Percentiles rank a stretch among this genome's conserved stretches.
These are phyloP conservation scores for Microctenopoma lineatum DNA, from an alignment of 2,797 vertebrate genomes.

Conservation along the genomic window DNA sequence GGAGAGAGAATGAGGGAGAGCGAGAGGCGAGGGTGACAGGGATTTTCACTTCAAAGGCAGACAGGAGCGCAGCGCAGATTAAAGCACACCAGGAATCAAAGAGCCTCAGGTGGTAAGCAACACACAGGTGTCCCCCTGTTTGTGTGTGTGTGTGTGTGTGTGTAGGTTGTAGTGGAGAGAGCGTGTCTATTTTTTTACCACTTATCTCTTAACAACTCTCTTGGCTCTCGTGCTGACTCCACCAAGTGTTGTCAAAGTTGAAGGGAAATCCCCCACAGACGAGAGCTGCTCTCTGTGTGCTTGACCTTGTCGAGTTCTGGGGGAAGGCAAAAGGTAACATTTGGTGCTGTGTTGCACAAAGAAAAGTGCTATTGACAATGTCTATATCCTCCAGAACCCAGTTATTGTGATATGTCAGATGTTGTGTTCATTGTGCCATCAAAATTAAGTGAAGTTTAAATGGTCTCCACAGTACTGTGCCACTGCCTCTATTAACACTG, in stretches of 20 bases:
- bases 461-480: too few relatives aligned
- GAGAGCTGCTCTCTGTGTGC: conserved; percentile 5
- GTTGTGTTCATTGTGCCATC: too few relatives aligned
- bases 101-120: conserved; percentile 74
- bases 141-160: conserved; percentile 13
- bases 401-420: too few relatives aligned
- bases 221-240: conserved; percentile 3
- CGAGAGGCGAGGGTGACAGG: conserved; percentile 53
- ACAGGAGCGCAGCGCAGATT: conserved; percentile 77
- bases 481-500: too few relatives aligned
- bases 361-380: neutral
- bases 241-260: conserved; percentile 15
- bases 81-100: conserved; percentile 85
- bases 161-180: conserved; percentile 19
- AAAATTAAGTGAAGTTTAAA: too few relatives aligned
- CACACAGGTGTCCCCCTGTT: conserved; percentile 71
- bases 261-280: conserved; percentile 13
- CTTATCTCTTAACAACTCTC: conserved; percentile 35
- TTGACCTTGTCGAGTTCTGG: neutral
- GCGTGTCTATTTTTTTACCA: conserved; percentile 58
- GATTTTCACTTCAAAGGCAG: conserved; percentile 85
- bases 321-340: neutral
- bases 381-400: neutral
- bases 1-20: conserved; percentile 25
- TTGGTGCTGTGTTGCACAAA: neutral